Evolutionary conservation across 2,888 invertebrate species (phyloP).

Genomic region (Eristalis tenax): DNA sequence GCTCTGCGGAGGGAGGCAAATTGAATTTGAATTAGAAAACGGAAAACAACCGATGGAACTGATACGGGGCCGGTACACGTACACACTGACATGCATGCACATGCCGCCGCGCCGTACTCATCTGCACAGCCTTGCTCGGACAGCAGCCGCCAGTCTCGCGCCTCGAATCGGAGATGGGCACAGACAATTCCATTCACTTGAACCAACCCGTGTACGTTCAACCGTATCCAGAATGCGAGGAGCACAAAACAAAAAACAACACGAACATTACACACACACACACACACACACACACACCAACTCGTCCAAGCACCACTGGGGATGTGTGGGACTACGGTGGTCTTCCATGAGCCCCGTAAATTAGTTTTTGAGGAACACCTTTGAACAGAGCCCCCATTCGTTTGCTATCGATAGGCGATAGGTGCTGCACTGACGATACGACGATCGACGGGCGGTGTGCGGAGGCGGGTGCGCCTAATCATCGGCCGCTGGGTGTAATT

Average conservation of each 20-base stretch:
- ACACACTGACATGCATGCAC: not conserved
- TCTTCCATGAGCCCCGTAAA: not conserved
- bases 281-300: not conserved
- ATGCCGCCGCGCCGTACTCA: not conserved
- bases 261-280: not conserved
- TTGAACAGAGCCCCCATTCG: constrained; percentile 5
- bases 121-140: not conserved
- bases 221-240: constrained; percentile 53
- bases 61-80: constrained; percentile 8
- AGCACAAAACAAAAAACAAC: not conserved
- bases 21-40: constrained; percentile 25
- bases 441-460: not conserved
- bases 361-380: constrained; percentile 20
- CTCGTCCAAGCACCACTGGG: not conserved
- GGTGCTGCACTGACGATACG: not conserved
- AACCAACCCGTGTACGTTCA: constrained; percentile 58
- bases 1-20: not conserved
- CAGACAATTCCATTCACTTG: constrained; percentile 57
- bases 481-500: constrained; percentile 47
- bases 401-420: not conserved
- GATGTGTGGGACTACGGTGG: constrained; percentile 9
- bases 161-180: constrained; percentile 47
- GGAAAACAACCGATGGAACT: constrained; percentile 36
- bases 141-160: constrained; percentile 37
- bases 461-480: constrained; percentile 11